Evolutionary conservation across 1,140 invertebrate genomes (phyloP).

Genomic region (Dreissena rostriformis): DNA sequence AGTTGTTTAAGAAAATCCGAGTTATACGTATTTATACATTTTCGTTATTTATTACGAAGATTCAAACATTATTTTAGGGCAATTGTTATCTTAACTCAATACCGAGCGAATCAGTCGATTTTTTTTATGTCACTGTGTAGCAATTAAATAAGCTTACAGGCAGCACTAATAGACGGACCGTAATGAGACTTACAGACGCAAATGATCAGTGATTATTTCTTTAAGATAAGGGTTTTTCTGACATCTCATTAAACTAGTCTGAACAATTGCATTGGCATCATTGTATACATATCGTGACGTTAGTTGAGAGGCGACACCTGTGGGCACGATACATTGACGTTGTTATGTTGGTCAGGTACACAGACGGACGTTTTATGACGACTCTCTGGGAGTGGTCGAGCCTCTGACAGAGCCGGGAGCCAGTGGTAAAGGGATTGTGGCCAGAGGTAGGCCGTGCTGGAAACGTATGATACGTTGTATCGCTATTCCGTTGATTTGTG

Average conservation of each 20-base stretch:
- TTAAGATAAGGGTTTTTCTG: too few relatives aligned
- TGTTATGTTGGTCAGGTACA: slow-evolving; percentile 84
- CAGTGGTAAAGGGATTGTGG: slow-evolving; percentile 88
- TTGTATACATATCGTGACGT: too few relatives aligned
- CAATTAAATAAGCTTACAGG: too few relatives aligned
- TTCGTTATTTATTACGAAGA: background rate
- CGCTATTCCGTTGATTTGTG: background rate
- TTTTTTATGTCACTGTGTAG: background rate
- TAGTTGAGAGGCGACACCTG: too few relatives aligned
- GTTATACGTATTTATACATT: background rate
- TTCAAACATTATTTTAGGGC: background rate
- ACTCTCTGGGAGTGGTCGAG: slow-evolving; percentile 95
- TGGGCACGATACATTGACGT: too few relatives aligned
- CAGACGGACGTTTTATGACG: slow-evolving; percentile 91
- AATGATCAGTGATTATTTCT: too few relatives aligned
- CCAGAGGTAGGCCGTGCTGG: slow-evolving; percentile 84
- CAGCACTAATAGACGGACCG: too few relatives aligned
- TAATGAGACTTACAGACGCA: too few relatives aligned
- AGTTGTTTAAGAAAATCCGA: background rate
- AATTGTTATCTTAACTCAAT: background rate
- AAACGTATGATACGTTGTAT: background rate
- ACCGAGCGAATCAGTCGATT: too few relatives aligned
- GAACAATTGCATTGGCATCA: too few relatives aligned
- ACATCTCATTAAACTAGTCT: too few relatives aligned
- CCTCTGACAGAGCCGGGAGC: slow-evolving; percentile 91